phyloP scores from a whole-genome alignment of 1,140 invertebrate genomes.

The Temnothorax curvispinosus region DNA sequence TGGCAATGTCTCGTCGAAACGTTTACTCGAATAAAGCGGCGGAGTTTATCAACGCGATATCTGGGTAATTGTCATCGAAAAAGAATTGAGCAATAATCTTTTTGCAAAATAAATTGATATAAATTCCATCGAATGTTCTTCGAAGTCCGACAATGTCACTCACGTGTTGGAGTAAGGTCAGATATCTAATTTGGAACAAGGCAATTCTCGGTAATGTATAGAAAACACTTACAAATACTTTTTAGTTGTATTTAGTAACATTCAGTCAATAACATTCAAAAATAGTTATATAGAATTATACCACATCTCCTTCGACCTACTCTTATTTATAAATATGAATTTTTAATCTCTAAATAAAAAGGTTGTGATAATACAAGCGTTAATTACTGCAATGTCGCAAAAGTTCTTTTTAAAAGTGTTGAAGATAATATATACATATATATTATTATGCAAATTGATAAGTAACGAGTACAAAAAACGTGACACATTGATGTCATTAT shows the following conservation, averaged over 20 bases:
- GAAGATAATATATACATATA: background rate
- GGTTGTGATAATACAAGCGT: background rate
- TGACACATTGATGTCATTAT: background rate
- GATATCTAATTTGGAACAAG: conserved; percentile 40
- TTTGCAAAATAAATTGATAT: background rate
- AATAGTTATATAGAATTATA: background rate
- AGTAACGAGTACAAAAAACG: background rate
- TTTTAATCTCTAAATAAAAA: background rate
- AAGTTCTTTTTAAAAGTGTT: background rate
- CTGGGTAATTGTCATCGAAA: conserved; percentile 37
- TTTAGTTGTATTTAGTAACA: background rate
- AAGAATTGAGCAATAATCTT: conserved; percentile 5
- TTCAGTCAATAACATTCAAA: background rate
- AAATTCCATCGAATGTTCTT: background rate
- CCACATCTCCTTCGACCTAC: background rate
- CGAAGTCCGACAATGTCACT: conserved; percentile 16
- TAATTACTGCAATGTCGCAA: background rate
- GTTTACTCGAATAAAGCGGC: background rate
- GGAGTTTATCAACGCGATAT: background rate
- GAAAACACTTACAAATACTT: conserved; percentile 17
- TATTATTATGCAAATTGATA: conserved; percentile 20
- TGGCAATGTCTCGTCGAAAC: conserved; percentile 20
- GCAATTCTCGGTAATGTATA: conserved; percentile 12
- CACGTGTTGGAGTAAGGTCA: conserved; percentile 31
- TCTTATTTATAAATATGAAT: background rate